A percentile compares a stretch with the other conserved stretches of the same genome.
These are phyloP conservation scores for Montipora capitata DNA, from an alignment of 92 coral and sea anemone species.

Conservation along the genomic window DNA sequence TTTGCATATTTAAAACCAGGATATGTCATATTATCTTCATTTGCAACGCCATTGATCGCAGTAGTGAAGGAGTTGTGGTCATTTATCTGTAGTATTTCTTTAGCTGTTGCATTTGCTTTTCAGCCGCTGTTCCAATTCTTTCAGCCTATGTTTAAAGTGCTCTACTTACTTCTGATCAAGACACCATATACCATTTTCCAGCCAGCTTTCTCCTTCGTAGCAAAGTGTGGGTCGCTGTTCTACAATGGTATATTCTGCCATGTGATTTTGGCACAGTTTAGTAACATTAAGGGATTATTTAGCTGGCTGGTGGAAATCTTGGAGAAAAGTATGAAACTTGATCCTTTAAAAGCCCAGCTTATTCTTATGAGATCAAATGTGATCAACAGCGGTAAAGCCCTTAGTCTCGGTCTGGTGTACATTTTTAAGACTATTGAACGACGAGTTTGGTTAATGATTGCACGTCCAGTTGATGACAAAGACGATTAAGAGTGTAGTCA, in stretches of 20 bases:
- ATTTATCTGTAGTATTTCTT: conserved; percentile 39
- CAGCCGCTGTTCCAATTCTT: conserved; percentile 66
- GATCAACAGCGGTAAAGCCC: conserved; percentile 92
- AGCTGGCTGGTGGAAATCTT: conserved; percentile 69
- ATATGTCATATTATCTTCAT: conserved; percentile 81
- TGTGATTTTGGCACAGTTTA: conserved; percentile 67
- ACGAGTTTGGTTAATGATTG: conserved; percentile 83
- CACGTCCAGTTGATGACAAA: conserved; percentile 76
- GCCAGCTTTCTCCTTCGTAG: conserved; percentile 59
- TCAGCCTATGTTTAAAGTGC: conserved; percentile 70
- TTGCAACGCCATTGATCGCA: conserved; percentile 84
- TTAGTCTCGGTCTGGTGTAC: conserved; percentile 89
- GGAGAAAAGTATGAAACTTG: conserved; percentile 86
- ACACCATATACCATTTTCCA: conserved; percentile 74
- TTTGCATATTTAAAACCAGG: conserved; percentile 93
- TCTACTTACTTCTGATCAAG: conserved; percentile 69
- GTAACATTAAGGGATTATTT: conserved; percentile 24
- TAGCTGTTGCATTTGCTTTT: conserved; percentile 57
- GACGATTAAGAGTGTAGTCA: conserved; percentile 28
- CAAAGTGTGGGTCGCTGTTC: conserved; percentile 72
- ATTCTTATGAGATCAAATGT: conserved; percentile 91
- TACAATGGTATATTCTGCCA: conserved; percentile 67
- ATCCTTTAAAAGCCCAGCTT: conserved; percentile 92
- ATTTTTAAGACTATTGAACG: conserved; percentile 81
- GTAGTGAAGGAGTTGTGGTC: conserved; percentile 73